Conservation (phyloP, 2,888 invertebrate species). For the Mallateleia sp. region DNA sequence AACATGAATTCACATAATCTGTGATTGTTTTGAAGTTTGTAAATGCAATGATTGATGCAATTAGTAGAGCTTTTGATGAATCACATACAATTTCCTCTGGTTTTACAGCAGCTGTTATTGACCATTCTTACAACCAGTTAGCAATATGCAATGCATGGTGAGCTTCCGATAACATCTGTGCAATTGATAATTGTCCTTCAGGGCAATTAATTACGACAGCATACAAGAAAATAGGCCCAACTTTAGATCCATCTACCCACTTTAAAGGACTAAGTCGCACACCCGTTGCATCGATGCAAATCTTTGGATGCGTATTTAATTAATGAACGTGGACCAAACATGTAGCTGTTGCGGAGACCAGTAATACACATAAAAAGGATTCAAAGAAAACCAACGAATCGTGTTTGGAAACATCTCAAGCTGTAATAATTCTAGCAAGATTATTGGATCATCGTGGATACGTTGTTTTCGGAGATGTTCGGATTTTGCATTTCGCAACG, state of each 20-base stretch:
- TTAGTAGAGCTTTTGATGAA: conserved; percentile 34
- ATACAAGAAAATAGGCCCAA: conserved; percentile 23
- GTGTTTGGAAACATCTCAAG: neutral
- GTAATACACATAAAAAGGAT: conserved; percentile 25
- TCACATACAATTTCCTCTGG: conserved; percentile 50
- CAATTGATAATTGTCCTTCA: conserved; percentile 21
- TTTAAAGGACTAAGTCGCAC: neutral
- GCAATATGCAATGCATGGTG: conserved; percentile 47
- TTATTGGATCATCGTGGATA: conserved; percentile 12
- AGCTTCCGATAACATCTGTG: conserved; percentile 46
- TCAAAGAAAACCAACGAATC: conserved; percentile 28
- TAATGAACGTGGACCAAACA: conserved; percentile 29
- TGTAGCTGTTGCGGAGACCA: conserved; percentile 37
- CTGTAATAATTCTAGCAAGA: neutral
- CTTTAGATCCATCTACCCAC: neutral
- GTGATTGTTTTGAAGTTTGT: conserved; percentile 35
- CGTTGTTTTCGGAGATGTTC: neutral
- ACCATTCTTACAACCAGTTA: conserved; percentile 47
- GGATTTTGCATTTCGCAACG: conserved; percentile 24
- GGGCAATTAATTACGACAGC: conserved; percentile 16
- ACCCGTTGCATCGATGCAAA: conserved; percentile 23
- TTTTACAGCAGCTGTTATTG: neutral
- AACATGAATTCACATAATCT: conserved; percentile 46
- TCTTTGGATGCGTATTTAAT: neutral
- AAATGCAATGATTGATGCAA: conserved; percentile 38